Base-by-base conservation (phyloP, 2,797 vertebrate species). In the Ataeniobius toweri region DNA sequence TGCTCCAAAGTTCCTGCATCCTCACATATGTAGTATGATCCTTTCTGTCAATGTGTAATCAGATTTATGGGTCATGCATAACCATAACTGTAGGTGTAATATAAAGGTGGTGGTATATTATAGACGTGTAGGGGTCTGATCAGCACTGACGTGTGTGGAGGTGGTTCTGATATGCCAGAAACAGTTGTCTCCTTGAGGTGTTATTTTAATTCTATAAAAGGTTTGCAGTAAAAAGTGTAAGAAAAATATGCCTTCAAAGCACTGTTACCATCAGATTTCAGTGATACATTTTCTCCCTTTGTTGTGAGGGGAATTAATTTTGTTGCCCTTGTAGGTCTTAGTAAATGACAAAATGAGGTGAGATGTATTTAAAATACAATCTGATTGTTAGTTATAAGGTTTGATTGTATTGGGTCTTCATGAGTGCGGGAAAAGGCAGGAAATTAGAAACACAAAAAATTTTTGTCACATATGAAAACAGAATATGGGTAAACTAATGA, bases 121-220 rank as follows among this genome's bases (percentile, higher is more conserved):
- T 76, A 77, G 82, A 86, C 10, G 14, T 86, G 78, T 53, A 75
- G 58, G 86, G 88, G 87, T 89, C 82, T 92, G 88, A 90, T 90
- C 76, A 80, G 80, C 74, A 22, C 71, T 86, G 90, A 93, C 93
- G 68, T 89, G 91, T 93, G 91, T 88, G 93, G 90, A 91, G 92
- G 92, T 87, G 93, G 91, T 84, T 92, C 86, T 90, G 84, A 78
- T 76, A 84, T 88, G 90, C 85, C 86, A 90, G 79, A 81, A 91
- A 89, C 73, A 56, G 88, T 92, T 89, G 76, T 89, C 89, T 91
- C 75, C 24, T 50, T 46, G 82, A 92, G 85, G 90, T 88, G 91
- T 88, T 53, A 36, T 72, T 80, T 86, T 86, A 81, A 85, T 89
- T 90, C 80, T 86, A 75, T 83, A 83, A 87, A 83, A 83, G 82